Percentiles rank a stretch among this genome's conserved stretches.
Conservation (phyloP, 53 echinoderm and acorn worm genomes). For the Actinopyga echinites region DNA sequence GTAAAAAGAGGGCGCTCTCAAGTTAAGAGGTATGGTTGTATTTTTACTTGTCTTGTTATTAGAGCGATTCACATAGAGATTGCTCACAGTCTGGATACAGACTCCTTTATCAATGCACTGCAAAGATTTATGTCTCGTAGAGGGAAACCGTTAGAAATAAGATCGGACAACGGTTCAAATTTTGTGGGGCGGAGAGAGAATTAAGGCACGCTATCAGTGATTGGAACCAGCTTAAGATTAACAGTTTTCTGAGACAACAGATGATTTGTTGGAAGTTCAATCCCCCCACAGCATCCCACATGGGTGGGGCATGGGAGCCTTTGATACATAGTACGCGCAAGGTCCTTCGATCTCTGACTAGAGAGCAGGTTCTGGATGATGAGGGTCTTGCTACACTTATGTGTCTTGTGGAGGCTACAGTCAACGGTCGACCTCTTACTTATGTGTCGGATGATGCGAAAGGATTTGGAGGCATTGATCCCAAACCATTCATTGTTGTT, state of each 20-base stretch:
- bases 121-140: slow-evolving; percentile 58
- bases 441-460: background rate
- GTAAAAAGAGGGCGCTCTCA: slow-evolving; percentile 46
- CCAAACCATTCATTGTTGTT: slow-evolving; percentile 68
- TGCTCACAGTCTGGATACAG: slow-evolving; percentile 44
- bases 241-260: slow-evolving; percentile 19
- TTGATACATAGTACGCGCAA: slow-evolving; percentile 39
- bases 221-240: slow-evolving; percentile 44
- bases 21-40: slow-evolving; percentile 62
- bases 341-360: slow-evolving; percentile 26
- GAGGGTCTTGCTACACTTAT: slow-evolving; percentile 49
- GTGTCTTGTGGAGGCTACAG: slow-evolving; percentile 42
- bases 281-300: slow-evolving; percentile 47
- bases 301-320: slow-evolving; percentile 50
- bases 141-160: slow-evolving; percentile 42
- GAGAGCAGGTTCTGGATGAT: slow-evolving; percentile 37
- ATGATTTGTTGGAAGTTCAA: slow-evolving; percentile 52
- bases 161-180: slow-evolving; percentile 63
- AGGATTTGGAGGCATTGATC: slow-evolving; percentile 52
- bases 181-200: slow-evolving; percentile 48
- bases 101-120: slow-evolving; percentile 57
- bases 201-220: slow-evolving; percentile 2
- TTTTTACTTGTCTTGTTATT: slow-evolving; percentile 57
- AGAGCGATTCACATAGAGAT: slow-evolving; percentile 62
- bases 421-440: slow-evolving; percentile 36